Evolutionary conservation across 2,888 invertebrate species (phyloP), one percentile per base, ranked within the genome.

Genomic region (Zygogramma bicolorata): DNA sequence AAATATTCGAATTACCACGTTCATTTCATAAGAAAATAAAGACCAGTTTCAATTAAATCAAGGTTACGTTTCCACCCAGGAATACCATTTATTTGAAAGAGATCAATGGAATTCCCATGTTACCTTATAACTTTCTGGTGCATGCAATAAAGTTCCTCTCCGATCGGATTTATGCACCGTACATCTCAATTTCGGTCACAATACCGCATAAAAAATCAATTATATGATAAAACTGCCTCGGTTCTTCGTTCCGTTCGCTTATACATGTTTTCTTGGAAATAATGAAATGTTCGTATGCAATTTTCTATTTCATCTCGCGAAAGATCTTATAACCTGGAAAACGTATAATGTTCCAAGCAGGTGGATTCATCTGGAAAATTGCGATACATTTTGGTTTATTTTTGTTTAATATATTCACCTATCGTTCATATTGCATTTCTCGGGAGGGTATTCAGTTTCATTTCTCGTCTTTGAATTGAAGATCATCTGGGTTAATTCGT

Each of bases 261-360:
- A 63, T 76, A 70, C 59, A 66, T 68, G 58, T 69, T 58, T 70
- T 49, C 46, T 18, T 57, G n/a, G 63, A 69, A 60, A 71, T 69
- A 76, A 72, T 74, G 69, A 70, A 72, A 74, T 65, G 66, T 73
- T 72, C 70, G 66, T 76, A 72, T 74, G 74, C 76, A 76, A 74
- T 74, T 76, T 74, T 72, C 74, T 59, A 74, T 70, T 59, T 72
- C 65, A 68, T 76, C 65, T 72, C 67, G 49, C 61, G 61, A 69
- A 71, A 75, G 73, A 75, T 69, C 71, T 68, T 67, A 69, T 73
- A 70, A 71, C 69, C 59, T 69, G 59, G 70, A 70, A 70, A 53
- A 68, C 71, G 70, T 71, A 73, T 69, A 70, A 70, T 75, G 69
- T 74, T n/a, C n/a, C 71, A 42, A 60, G 72, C 68, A 72, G 75